phyloP scores from a whole-genome alignment of 2,113 vertebrate species.

The Bathybates hornii region DNA sequence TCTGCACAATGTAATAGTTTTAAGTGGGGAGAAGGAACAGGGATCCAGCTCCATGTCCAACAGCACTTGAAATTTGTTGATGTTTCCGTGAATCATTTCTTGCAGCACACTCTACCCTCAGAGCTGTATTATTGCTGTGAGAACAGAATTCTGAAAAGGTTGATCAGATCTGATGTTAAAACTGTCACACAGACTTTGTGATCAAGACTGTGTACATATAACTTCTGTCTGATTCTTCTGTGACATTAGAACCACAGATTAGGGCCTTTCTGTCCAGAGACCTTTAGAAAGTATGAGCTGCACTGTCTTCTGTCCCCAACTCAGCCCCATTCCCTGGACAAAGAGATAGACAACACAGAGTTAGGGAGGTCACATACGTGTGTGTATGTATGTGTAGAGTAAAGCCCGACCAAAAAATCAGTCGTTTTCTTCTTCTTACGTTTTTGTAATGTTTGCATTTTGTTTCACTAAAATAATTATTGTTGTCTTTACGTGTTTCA shows the following conservation, averaged over 20 bases:
- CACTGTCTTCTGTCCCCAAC: neutral
- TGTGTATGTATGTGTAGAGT: neutral
- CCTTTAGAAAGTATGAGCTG: conserved; percentile 14
- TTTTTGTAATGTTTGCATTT: neutral
- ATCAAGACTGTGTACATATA: neutral
- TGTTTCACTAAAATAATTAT: neutral
- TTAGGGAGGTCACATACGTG: neutral
- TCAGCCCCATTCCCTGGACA: neutral
- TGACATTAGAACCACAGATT: neutral
- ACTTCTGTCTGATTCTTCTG: neutral
- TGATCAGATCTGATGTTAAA: neutral
- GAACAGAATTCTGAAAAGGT: neutral
- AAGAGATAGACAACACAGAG: neutral
- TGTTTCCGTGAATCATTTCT: neutral
- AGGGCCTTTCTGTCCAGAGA: neutral
- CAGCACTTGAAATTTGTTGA: neutral
- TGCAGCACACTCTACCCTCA: neutral
- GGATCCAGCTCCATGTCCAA: neutral
- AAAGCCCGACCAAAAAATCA: neutral
- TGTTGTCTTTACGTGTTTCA: conserved; percentile 49
- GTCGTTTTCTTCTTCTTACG: neutral
- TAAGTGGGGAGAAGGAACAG: neutral
- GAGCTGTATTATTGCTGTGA: neutral
- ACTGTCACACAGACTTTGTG: neutral
- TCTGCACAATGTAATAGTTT: neutral